Evolutionary conservation across 92 coral and sea anemone species (phyloP), one percentile per base, ranked within the genome.

Genomic region (Palythoa heliodiscus): DNA sequence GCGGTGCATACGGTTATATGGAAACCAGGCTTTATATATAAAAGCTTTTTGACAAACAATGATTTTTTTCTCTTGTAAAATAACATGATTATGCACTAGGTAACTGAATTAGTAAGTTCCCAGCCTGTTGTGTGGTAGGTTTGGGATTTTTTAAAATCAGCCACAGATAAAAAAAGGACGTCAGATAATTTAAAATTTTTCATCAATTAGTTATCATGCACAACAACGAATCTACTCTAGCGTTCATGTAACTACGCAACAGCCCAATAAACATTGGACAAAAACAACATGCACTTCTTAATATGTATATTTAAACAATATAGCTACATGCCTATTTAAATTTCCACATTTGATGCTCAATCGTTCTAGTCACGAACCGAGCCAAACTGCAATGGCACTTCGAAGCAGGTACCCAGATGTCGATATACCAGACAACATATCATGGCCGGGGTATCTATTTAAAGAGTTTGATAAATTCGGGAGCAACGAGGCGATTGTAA

Each of bases 371-470:
- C 64, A 58, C 64, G 64, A 58, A 58, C 10, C 64, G 64, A 14
- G 64, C 19, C 20, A 14, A 69, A 24, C 73, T 70, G 14, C 15
- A 29, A 25, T 19, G 69, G 14, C 81, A 13, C 40, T 95, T 57
- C 87, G 60, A 54, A 93, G 98, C 75, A 91, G 90, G 83, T 82
- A 85, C 77, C 91, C 90, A 6, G 92, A 90, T 86, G 91, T 93
- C 29, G 87, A 88, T 73, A 86, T 95, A n/a, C 94, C 96, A 16
- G 94, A 90, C 2, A 83, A 91, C 68, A 73, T 91, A 47, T 90
- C 98, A 40, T 89, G 93, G 91, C 76, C 97, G n/a, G 92, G 86
- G 63, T 95, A 90, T 82, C 84, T 95, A 10, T 93, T 95, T 68
- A 80, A 88, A 19, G 78, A 91, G 71, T 95, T 95, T 87, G 95